Evolutionary conservation across 2,797 vertebrate species (phyloP), one percentile per base, ranked within the genome.

Genomic region (Rachycentron canadum): DNA sequence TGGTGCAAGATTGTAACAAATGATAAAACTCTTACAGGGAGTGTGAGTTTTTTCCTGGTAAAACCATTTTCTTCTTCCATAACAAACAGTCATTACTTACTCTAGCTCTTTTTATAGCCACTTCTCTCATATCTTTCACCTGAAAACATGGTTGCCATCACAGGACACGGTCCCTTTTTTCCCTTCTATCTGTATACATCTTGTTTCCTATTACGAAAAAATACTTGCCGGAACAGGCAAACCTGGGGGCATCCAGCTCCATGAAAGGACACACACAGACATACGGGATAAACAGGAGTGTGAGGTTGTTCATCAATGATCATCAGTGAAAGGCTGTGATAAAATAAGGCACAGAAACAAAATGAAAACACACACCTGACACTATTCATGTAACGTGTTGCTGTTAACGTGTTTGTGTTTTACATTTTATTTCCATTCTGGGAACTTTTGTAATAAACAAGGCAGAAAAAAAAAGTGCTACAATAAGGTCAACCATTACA

Each of bases 1-100:
- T 89, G 75, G 75, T 90, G 87, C 89, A 90, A 80, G 79, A 86
- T 76, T 71, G 57, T 82, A 91, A 89, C 84, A 92, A 86, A 90
- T 69, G 72, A 83, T 76, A 76, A 69, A 85, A 82, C 67, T 83
- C 69, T 82, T 52, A 81, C 76, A 84, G 61, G 78, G 76, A 82
- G 84, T 84, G 87, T 50, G 67, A 62, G 57, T 50, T 30, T 57
- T 63, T 43, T 9, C 41, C 73, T 79, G 56, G 69, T 79, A 65
- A 76, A 84, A 82, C 64, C 26, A 32, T 75, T 81, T 87, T 58
- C 45, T 67, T 82, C 61, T 62, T 36, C 36, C 21, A 49, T 53
- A 38, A 82, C 66, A 76, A 38, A 49, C 3, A 71, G 38, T 55
- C n/a, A 61, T 10, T 23, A 76, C 45, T 0, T 32, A 28, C 59